Percentiles rank a stretch among this genome's conserved stretches.
Evolutionary conservation across 1,140 invertebrate genomes (phyloP).

Genomic region (Ruditapes philippinarum): DNA sequence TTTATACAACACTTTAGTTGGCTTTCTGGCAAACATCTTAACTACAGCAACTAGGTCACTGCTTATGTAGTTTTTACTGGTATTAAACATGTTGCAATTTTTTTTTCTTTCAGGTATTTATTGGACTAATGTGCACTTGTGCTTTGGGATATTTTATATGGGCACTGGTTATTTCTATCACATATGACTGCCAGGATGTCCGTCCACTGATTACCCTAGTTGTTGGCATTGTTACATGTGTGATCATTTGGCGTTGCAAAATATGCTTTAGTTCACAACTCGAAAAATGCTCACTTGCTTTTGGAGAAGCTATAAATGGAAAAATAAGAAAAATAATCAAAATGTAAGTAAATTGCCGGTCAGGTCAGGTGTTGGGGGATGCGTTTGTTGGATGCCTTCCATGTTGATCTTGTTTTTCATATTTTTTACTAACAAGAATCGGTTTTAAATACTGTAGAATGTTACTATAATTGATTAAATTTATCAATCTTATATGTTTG

Average conservation of each 20-base stretch:
- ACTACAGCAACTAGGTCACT: no score
- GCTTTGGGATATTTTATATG: conserved; percentile 35
- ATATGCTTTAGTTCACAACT: not conserved
- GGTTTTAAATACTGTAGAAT: no score
- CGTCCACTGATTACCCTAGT: conserved; percentile 26
- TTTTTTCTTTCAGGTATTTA: not conserved
- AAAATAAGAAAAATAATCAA: conserved; percentile 26
- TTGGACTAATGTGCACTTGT: not conserved
- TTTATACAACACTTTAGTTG: no score
- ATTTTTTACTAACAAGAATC: no score
- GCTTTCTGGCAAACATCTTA: no score
- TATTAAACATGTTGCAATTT: no score
- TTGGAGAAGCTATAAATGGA: not conserved
- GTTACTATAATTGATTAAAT: no score
- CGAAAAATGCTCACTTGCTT: not conserved
- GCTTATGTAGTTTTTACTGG: no score
- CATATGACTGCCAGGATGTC: conserved; percentile 5
- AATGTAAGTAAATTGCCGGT: conserved; percentile 51
- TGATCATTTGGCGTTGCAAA: conserved; percentile 12
- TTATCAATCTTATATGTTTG: no score
- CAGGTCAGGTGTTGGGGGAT: no score
- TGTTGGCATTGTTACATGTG: not conserved
- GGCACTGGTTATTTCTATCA: conserved; percentile 27
- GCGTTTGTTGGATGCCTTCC: no score
- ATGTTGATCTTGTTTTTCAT: no score